Percentiles rank a stretch among this genome's conserved stretches.
These are phyloP conservation scores for Lasioglossum figueresi DNA, from an alignment of 2,888 invertebrate genomes.

Conservation along the genomic window DNA sequence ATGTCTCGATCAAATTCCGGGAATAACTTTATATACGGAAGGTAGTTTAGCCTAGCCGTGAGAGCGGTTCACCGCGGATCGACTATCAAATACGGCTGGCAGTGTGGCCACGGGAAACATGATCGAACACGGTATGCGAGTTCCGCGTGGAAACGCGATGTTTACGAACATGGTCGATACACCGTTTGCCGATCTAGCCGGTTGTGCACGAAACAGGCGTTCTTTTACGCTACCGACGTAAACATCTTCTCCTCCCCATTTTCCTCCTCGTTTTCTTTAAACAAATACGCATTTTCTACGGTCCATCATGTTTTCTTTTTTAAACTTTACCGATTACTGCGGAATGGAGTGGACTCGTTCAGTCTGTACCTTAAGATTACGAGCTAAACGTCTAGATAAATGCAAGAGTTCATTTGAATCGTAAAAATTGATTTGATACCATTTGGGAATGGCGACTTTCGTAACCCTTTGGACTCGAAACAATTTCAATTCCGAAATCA, in stretches of 20 bases:
- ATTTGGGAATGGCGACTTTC: too few species aligned
- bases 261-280: neutral
- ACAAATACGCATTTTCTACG: neutral
- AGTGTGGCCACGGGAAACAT: constrained; percentile 28
- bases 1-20: constrained; percentile 79
- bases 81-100: constrained; percentile 58
- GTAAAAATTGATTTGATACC: too few species aligned
- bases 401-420: too few species aligned
- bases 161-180: constrained; percentile 3
- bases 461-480: too few species aligned
- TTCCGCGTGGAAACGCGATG: constrained; percentile 9
- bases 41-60: constrained; percentile 46
- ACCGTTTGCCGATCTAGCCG: neutral
- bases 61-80: constrained; percentile 42
- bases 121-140: constrained; percentile 17
- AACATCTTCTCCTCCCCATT: neutral
- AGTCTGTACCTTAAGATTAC: too few species aligned
- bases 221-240: neutral
- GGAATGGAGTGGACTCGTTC: too few species aligned
- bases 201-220: neutral
- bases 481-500: too few species aligned
- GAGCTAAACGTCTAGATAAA: too few species aligned
- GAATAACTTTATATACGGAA: constrained; percentile 73
- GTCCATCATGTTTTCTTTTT: too few species aligned
- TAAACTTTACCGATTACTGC: too few species aligned